phyloP scores from a whole-genome alignment of 1,140 invertebrate genomes.

The Rhopalosiphum maidis region DNA sequence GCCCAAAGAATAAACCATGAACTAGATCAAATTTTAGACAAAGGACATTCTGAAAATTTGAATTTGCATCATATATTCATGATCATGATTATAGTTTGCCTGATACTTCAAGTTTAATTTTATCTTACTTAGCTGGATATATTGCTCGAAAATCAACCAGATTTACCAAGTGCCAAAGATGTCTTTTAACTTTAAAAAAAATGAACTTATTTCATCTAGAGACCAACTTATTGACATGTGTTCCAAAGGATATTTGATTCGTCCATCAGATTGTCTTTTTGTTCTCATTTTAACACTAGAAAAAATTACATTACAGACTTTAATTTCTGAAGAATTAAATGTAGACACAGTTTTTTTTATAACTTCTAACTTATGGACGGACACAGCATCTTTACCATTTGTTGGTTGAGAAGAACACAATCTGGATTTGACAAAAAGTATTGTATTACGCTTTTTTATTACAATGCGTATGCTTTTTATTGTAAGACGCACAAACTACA shows the following conservation, averaged over 20 bases:
- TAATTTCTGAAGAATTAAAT: neutral
- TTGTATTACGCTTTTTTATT: neutral
- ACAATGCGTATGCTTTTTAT: neutral
- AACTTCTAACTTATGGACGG: neutral
- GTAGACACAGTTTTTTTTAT: neutral
- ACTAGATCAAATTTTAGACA: neutral
- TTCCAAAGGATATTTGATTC: neutral
- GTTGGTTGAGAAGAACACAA: neutral
- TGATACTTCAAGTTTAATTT: conserved; percentile 9
- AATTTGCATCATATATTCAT: neutral
- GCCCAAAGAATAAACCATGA: neutral
- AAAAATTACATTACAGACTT: conserved; percentile 6
- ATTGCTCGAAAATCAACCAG: conserved; percentile 12
- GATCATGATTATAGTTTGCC: neutral
- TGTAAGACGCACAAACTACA: neutral
- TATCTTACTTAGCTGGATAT: neutral
- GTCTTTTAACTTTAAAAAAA: conserved; percentile 19
- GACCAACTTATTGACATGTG: neutral
- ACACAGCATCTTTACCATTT: conserved; percentile 5
- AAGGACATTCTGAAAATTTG: neutral
- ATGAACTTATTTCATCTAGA: neutral
- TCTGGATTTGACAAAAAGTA: neutral
- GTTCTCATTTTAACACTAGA: neutral
- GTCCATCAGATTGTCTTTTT: neutral
- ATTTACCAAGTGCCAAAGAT: conserved; percentile 20